Conservation (phyloP, 2,113 vertebrate species). For the Laticauda laticaudata region DNA sequence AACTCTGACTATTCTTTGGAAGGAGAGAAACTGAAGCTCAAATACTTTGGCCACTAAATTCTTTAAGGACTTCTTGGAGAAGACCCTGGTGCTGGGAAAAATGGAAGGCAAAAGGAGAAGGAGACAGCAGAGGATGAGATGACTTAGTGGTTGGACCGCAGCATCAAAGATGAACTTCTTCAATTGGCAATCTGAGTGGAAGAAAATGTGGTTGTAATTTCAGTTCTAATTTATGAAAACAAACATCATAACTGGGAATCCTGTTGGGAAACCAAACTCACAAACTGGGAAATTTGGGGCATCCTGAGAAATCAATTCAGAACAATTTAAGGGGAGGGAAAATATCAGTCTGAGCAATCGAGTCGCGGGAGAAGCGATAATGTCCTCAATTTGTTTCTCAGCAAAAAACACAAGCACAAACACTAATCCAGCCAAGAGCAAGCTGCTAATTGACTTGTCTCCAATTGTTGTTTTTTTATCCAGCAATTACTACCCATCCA, state of each 20-base stretch:
- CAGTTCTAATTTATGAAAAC: not conserved
- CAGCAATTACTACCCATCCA: slow-evolving; percentile 40
- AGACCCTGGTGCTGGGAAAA: too few relatives aligned
- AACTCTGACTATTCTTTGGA: too few relatives aligned
- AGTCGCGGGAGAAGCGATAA: slow-evolving; percentile 41
- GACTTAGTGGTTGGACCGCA: not conserved
- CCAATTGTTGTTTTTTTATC: slow-evolving; percentile 51
- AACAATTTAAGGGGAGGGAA: slow-evolving; percentile 11
- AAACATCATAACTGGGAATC: not conserved
- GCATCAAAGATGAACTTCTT: not conserved
- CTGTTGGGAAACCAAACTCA: not conserved
- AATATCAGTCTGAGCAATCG: slow-evolving; percentile 8
- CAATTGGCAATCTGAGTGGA: not conserved
- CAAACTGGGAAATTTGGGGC: not conserved
- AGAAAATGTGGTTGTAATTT: not conserved
- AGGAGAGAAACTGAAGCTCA: too few relatives aligned
- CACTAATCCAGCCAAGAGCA: slow-evolving; percentile 9
- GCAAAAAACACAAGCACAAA: slow-evolving; percentile 9
- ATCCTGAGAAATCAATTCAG: slow-evolving; percentile 30
- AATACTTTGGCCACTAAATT: too few relatives aligned
- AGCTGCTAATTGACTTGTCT: slow-evolving; percentile 56
- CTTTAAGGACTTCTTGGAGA: too few relatives aligned
- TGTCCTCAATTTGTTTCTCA: slow-evolving; percentile 38
- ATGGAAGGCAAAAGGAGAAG: not conserved
- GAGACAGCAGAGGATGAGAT: not conserved